Conservation (phyloP, 2,113 vertebrate genomes). For the Phasianus colchicus region DNA sequence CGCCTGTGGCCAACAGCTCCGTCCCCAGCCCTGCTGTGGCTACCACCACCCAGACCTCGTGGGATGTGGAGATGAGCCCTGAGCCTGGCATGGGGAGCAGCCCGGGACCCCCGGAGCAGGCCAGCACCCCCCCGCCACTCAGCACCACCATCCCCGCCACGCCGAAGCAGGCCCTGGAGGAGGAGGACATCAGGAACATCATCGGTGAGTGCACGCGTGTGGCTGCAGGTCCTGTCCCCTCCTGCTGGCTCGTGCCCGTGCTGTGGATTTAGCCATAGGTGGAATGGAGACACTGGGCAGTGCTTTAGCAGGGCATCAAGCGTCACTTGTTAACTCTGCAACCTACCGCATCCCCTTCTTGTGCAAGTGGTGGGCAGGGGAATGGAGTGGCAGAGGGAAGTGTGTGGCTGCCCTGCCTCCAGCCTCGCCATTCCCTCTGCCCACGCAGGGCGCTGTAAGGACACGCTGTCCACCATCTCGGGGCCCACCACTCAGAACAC, state of each 20-base stretch:
- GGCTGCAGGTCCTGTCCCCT: not conserved
- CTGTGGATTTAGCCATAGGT: not conserved
- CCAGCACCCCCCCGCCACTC: rapidly evolving
- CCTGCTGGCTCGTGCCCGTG: rapidly evolving
- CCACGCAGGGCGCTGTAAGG: conserved; percentile 89
- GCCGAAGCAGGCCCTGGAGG: conserved; percentile 68
- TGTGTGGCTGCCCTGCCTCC: rapidly evolving
- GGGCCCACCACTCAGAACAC: conserved; percentile 94
- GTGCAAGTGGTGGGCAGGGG: not conserved
- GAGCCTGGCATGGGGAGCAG: not conserved
- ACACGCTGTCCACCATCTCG: conserved; percentile 93
- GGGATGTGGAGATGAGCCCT: not conserved
- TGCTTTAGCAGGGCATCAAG: not conserved
- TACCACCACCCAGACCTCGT: not conserved
- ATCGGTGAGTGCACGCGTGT: conserved; percentile 77
- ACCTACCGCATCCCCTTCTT: not conserved
- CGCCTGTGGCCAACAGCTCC: not conserved
- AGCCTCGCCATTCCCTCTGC: not conserved
- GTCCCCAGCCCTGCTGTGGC: not conserved
- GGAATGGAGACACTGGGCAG: not conserved
- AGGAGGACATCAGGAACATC: conserved; percentile 78
- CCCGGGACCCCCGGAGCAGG: not conserved
- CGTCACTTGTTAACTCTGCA: not conserved
- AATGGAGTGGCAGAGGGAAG: not conserved
- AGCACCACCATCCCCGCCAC: not conserved